Conservation (phyloP, 2,797 vertebrate genomes). For the Syndactyla subalaris region DNA sequence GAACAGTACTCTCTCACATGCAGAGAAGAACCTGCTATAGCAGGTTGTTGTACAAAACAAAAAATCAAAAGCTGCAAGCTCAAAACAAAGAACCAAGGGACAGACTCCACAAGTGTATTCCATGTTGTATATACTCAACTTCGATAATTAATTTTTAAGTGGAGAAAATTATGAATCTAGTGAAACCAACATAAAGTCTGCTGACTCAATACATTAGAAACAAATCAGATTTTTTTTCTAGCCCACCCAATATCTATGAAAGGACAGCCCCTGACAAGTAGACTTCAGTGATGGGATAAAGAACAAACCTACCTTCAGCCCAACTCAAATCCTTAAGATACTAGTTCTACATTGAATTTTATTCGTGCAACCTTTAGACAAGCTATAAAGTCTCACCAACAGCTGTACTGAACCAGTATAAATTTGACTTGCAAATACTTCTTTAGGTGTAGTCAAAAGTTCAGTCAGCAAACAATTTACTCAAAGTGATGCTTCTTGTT, state of each 20-base stretch:
- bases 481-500: not conserved
- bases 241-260: not conserved
- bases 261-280: not conserved
- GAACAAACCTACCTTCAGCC: not conserved
- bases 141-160: not conserved
- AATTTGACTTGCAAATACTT: conserved; percentile 40
- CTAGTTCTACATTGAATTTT: not conserved
- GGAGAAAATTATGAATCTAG: not conserved
- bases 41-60: not conserved
- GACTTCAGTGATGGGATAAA: not conserved
- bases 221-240: not conserved
- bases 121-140: not conserved
- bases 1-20: not conserved
- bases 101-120: not conserved
- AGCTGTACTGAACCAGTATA: not conserved
- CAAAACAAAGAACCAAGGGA: not conserved
- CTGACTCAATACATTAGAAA: not conserved
- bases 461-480: not conserved
- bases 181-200: not conserved
- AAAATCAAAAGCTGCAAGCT: not conserved
- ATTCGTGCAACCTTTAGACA: not conserved
- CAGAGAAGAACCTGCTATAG: not conserved
- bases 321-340: not conserved
- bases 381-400: not conserved
- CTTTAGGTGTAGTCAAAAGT: not conserved